Evolutionary conservation across 2,888 invertebrate genomes (phyloP).

Genomic region (Anorthoa munda): DNA sequence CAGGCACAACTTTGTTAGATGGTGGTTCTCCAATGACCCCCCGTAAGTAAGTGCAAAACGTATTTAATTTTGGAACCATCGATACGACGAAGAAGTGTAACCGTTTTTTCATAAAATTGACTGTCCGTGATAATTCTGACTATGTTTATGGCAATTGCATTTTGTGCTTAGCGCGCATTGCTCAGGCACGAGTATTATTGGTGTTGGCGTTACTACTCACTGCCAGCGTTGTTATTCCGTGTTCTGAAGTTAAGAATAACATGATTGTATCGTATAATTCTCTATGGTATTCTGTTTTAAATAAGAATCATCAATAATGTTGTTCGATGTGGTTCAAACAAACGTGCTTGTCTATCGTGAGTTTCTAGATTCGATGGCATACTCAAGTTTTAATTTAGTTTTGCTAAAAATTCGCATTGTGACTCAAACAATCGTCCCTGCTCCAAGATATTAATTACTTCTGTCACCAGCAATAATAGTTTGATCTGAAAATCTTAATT

Average conservation of each 20-base stretch:
- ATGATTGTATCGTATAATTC: neutral
- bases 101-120: no score
- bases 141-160: no score
- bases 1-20: no score
- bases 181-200: no score
- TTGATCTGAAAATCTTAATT: neutral
- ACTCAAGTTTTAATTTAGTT: neutral
- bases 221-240: no score
- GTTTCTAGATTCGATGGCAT: neutral
- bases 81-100: no score
- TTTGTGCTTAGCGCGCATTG: no score
- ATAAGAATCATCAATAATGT: neutral
- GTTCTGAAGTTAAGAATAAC: neutral
- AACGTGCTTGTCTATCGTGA: neutral
- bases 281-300: neutral
- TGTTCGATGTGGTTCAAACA: neutral
- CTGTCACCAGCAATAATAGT: slow-evolving; percentile 5
- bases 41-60: no score
- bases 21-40: no score
- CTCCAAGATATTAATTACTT: slow-evolving; percentile 11
- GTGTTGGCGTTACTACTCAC: no score
- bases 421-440: neutral
- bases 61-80: no score
- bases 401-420: neutral
- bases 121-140: no score